Percentiles rank a stretch among this genome's conserved stretches.
Evolutionary conservation across 2,797 vertebrate genomes (phyloP).

Genomic region (Echeneis naucrates): DNA sequence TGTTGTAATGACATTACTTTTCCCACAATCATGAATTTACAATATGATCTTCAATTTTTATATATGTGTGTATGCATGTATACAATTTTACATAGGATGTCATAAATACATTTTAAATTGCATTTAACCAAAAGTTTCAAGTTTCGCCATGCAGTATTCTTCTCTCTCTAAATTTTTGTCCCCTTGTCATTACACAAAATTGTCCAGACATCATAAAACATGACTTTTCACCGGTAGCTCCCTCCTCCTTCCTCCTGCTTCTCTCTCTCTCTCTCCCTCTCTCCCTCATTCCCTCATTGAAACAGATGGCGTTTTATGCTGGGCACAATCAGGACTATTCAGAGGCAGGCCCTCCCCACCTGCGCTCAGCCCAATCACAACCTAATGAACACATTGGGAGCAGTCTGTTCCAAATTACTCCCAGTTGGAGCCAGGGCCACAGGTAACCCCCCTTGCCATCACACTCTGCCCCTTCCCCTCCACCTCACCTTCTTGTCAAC

Average conservation of each 20-base stretch:
- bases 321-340: slow-evolving; percentile 93
- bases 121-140: slow-evolving; percentile 14
- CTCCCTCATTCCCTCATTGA: slow-evolving; percentile 75
- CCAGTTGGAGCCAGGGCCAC: slow-evolving; percentile 92
- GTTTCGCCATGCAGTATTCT: slow-evolving; percentile 3
- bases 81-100: neutral
- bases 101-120: neutral
- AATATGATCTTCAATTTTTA: slow-evolving; percentile 1
- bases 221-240: slow-evolving; percentile 70
- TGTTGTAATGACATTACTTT: slow-evolving; percentile 18
- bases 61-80: too few relatives aligned
- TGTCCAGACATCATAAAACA: slow-evolving; percentile 71
- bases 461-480: slow-evolving; percentile 69
- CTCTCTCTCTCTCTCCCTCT: slow-evolving; percentile 39
- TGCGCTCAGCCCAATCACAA: slow-evolving; percentile 91
- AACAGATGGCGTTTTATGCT: slow-evolving; percentile 96
- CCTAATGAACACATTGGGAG: slow-evolving; percentile 96
- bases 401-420: slow-evolving; percentile 97
- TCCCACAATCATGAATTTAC: slow-evolving; percentile 11
- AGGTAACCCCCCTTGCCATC: slow-evolving; percentile 83
- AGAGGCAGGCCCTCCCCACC: slow-evolving; percentile 92
- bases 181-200: slow-evolving; percentile 59
- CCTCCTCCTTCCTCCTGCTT: slow-evolving; percentile 50
- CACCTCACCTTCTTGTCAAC: slow-evolving; percentile 72
- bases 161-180: slow-evolving; percentile 20